Base-by-base conservation (phyloP, 2,888 invertebrate species). In the Machimus atricapillus region DNA sequence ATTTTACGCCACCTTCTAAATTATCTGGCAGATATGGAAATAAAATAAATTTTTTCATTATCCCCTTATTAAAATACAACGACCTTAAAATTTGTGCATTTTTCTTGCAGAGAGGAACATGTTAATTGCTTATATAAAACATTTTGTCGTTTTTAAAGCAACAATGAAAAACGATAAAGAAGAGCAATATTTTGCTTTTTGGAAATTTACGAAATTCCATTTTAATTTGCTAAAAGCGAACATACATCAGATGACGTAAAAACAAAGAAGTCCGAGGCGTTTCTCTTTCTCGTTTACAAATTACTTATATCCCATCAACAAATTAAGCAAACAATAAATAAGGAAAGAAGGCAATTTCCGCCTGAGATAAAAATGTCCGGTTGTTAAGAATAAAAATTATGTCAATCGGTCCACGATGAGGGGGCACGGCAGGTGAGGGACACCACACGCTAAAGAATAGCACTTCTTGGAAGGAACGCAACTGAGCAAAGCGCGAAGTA, bases 331-430 rank as follows among this genome's bases (percentile, higher is more conserved):
- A 27, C 46, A 73, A 83, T 83, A 83, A 83, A 81, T 37, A 73
- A 66, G 73, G 73, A 83, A 83, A 58, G 83, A 83, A 83, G 37
- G 83, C 73, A 58, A 83, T 83, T 83, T 83, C 83, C 83, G 83
- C 83, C 40, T 40, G 40, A 66, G 73, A 83, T 83, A 83, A 83
- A 83, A 83, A 83, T 83, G 83, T 83, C 83, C 66, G 83, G 83
- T 83, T 23, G 56, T 81, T 81, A 78, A 37, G 78, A 78, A 78
- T 78, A 78, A 78, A 43, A 78, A 78, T 78, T 43, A 78, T 66
- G 27, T 23, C 66, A 66, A 66, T n/a, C 52, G 52, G 66, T 23
- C 66, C 23, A 66, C 12, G 66, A 8, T 2, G 12, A 66, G 66
- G 14, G 58, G 66, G 23, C n/a, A 9, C 12, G 3, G 23, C 23